Percentiles rank a stretch among this genome's conserved stretches.
These are phyloP conservation scores for Diarsia rubi DNA, from an alignment of 2,888 invertebrate species.

Conservation along the genomic window DNA sequence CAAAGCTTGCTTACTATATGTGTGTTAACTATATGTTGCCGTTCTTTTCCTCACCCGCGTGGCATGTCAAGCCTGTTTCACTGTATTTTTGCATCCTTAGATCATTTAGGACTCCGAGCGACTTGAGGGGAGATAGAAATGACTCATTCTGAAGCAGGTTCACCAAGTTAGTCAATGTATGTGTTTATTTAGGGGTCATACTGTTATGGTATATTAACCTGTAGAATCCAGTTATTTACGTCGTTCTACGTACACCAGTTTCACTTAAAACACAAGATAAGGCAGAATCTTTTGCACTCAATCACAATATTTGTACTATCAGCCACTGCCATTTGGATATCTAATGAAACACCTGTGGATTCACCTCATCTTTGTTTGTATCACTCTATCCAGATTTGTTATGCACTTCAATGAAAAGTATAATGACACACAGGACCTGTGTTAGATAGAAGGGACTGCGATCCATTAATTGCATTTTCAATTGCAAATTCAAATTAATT, in stretches of 20 bases:
- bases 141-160: conserved; percentile 16
- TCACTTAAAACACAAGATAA: not conserved
- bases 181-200: conserved; percentile 12
- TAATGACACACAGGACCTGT: not conserved
- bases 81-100: conserved; percentile 61
- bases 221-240: not conserved
- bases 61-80: conserved; percentile 61
- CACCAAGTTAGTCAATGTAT: conserved; percentile 44
- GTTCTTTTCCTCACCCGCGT: conserved; percentile 43
- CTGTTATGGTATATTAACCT: not conserved
- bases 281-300: not conserved
- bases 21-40: conserved; percentile 60
- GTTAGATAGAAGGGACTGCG: too few relatives aligned
- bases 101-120: conserved; percentile 44
- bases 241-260: not conserved
- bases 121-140: conserved; percentile 27
- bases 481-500: too few relatives aligned
- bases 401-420: not conserved
- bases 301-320: not conserved
- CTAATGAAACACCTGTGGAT: not conserved
- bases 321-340: not conserved
- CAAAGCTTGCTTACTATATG: conserved; percentile 56
- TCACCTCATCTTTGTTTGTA: conserved; percentile 19
- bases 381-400: conserved; percentile 14
- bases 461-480: too few relatives aligned